These are phyloP conservation scores for Zaprionus africanus DNA, from an alignment of 1,140 invertebrate species.

Conservation along the genomic window DNA sequence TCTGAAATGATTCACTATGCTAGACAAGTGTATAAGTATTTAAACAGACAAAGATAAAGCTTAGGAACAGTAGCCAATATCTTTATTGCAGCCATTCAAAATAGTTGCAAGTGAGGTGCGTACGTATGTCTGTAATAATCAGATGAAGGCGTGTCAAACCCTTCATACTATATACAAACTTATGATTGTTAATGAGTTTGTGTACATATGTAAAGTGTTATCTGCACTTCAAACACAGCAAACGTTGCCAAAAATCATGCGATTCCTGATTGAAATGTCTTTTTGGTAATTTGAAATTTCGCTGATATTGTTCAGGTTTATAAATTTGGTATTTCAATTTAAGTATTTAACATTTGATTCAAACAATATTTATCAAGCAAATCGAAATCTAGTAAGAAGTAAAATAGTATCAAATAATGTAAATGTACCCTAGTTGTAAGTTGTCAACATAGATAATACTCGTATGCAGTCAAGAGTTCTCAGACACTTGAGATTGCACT, in stretches of 20 bases:
- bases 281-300: neutral
- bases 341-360: neutral
- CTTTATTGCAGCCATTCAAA: neutral
- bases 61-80: neutral
- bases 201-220: neutral
- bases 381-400: neutral
- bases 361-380: neutral
- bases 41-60: neutral
- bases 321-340: neutral
- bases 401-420: neutral
- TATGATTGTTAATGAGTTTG: neutral
- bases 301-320: neutral
- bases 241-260: neutral
- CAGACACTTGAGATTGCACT: neutral
- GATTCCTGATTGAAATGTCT: neutral
- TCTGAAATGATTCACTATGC: neutral
- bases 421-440: neutral
- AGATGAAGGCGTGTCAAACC: neutral
- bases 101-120: neutral
- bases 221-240: neutral
- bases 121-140: neutral
- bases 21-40: neutral
- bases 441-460: neutral
- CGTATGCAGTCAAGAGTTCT: neutral
- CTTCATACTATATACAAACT: neutral